Evolutionary conservation across 2,888 invertebrate genomes (phyloP), one percentile per base, ranked within the genome.

Genomic region (Clepsis dumicolana): DNA sequence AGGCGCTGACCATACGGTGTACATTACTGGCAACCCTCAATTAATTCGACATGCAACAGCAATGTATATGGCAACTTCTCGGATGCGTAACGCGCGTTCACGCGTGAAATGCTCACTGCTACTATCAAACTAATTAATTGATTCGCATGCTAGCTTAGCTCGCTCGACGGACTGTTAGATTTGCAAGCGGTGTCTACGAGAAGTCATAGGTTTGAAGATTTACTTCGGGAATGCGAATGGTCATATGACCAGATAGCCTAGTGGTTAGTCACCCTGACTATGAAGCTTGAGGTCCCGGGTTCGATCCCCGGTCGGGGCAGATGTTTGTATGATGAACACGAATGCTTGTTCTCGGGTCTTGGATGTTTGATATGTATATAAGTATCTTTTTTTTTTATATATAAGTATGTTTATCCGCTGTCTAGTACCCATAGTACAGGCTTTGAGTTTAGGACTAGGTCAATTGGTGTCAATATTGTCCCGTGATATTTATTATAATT

Each of bases 91-190:
- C 75, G 77, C 73, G 81, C 80, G 82, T 80, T 76, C 79, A 75
- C 74, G 81, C 83, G 77, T 84, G 76, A 80, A 85, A 84, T 83
- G 74, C 73, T 66, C 70, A 71, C 63, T 71, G 73, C 70, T 71
- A 70, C 66, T 25, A 67, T 67, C 27, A 54, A 25, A 68, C 64
- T 79, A 77, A 81, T 76, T 80, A 81, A 82, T 81, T 82, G 78
- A 74, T 72, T 67, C 75, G 72, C 82, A 82, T 80, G 80, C 78
- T 71, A 24, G 21, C 21, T n/a, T 41, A 54, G 52, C 12, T 29
- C 38, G 59, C 38, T 44, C 16, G 8, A 12, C 21, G 4, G 48
- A 12, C 48, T 44, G 44, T 18, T 44, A 44, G 18, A 44, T 44
- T 44, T 18, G 44, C 16, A 18, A 29, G 7, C 38, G 14, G 38